Percentiles rank a stretch among this genome's conserved stretches.
phyloP scores from a whole-genome alignment of 2,888 invertebrate genomes.

The Synergus itoensis region DNA sequence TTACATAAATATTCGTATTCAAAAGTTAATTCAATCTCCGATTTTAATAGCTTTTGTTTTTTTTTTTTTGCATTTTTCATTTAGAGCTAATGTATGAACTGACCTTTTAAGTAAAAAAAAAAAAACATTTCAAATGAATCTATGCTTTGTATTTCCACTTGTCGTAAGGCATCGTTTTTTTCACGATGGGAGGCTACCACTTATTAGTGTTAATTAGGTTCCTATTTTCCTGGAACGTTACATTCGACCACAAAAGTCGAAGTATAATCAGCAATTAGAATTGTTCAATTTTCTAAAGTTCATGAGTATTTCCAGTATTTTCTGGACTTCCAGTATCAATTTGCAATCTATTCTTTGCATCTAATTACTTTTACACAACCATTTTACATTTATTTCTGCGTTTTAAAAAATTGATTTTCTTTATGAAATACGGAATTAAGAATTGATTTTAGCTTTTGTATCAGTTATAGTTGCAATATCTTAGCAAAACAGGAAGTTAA shows the following conservation, averaged over 20 bases:
- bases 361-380: not conserved
- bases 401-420: not conserved
- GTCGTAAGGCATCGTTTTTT: not conserved
- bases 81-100: too few relatives aligned
- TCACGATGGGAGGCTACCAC: not conserved
- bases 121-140: too few relatives aligned
- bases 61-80: too few relatives aligned
- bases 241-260: not conserved
- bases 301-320: not conserved
- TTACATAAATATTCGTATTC: not conserved
- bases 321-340: not conserved
- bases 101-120: not conserved
- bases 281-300: not conserved
- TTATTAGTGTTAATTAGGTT: constrained; percentile 7
- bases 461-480: not conserved
- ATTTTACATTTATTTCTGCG: not conserved
- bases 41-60: too few relatives aligned
- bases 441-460: not conserved
- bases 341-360: not conserved
- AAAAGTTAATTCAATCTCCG: not conserved
- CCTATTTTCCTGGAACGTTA: not conserved
- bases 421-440: too few relatives aligned
- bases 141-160: not conserved
- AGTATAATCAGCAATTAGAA: not conserved
- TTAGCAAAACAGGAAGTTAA: not conserved